Conservation (phyloP, 2,797 vertebrate species). For the Lutjanus campechanus region DNA sequence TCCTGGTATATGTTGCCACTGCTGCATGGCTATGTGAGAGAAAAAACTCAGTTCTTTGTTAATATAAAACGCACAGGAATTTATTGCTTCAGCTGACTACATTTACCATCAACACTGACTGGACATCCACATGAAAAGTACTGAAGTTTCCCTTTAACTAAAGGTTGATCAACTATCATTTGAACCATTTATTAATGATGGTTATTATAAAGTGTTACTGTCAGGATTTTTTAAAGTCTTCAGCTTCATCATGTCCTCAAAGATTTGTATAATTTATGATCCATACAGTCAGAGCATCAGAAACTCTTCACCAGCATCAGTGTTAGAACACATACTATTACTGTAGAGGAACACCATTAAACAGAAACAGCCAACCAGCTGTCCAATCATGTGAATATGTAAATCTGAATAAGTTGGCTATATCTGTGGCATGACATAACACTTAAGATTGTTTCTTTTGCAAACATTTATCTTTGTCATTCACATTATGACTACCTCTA, state of each 20-base stretch:
- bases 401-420: constrained; percentile 1
- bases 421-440: constrained; percentile 40
- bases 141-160: no score
- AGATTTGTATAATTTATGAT: constrained; percentile 14
- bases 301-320: constrained; percentile 13
- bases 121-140: no score
- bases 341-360: not conserved
- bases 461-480: constrained; percentile 37
- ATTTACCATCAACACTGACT: no score
- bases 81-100: no score
- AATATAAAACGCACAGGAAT: no score
- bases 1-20: no score
- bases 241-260: constrained; percentile 4
- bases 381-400: constrained; percentile 14
- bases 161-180: no score
- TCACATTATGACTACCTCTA: constrained; percentile 77
- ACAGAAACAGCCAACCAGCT: constrained; percentile 8
- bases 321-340: constrained; percentile 20
- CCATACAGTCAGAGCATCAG: not conserved
- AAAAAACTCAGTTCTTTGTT: no score
- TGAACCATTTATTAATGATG: no score
- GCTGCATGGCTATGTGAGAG: no score
- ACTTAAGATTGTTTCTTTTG: constrained; percentile 10
- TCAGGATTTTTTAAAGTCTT: not conserved
- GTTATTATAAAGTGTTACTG: no score